Conservation (phyloP, 2,113 vertebrate genomes). For the Hippolais icterina region DNA sequence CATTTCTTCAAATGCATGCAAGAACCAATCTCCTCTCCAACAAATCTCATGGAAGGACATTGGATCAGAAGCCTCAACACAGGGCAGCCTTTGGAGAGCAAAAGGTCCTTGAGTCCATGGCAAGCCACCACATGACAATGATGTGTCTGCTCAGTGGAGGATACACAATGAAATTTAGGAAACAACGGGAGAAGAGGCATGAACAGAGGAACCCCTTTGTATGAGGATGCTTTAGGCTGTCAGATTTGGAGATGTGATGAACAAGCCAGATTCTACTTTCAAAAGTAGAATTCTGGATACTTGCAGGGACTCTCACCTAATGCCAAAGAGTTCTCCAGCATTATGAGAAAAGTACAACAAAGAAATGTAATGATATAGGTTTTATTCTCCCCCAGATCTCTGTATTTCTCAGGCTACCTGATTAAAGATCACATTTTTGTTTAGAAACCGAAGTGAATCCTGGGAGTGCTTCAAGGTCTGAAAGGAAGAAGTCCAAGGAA, state of each 20-base stretch:
- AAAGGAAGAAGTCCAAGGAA: neutral
- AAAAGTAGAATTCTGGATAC: neutral
- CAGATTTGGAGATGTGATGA: neutral
- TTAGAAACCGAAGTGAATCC: neutral
- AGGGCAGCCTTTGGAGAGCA: neutral
- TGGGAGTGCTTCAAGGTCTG: neutral
- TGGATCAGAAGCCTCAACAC: neutral
- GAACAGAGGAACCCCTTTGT: neutral
- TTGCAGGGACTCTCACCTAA: neutral
- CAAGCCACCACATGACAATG: neutral
- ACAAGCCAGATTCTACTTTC: neutral
- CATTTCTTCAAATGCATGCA: neutral
- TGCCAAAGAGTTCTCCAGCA: neutral
- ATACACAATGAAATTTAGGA: neutral
- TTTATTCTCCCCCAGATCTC: accelerated
- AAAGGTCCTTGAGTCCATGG: accelerated
- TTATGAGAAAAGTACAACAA: neutral
- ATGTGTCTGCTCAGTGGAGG: neutral
- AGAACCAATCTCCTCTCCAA: neutral
- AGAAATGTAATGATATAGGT: neutral
- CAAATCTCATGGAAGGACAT: neutral
- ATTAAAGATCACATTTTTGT: neutral
- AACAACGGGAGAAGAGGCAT: accelerated
- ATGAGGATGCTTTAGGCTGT: neutral
- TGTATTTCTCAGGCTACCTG: neutral